Conservation (phyloP, 2,888 invertebrate species). For the Synergus laeviventris region DNA sequence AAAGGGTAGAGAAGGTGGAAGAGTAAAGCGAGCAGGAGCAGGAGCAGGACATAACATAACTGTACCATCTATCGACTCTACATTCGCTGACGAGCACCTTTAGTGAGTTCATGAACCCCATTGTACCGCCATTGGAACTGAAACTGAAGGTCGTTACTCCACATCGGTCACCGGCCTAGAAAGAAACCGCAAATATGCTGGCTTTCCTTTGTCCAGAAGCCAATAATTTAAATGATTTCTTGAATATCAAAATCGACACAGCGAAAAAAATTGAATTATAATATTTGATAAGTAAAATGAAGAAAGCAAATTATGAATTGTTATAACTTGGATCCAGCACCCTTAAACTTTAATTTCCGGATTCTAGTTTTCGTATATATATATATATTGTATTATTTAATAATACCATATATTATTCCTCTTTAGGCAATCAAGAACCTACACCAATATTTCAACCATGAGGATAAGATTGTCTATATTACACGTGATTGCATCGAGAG, state of each 20-base stretch:
- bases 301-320: no score
- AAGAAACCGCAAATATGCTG: constrained; percentile 40
- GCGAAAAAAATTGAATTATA: no score
- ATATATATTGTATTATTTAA: neutral
- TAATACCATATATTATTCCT: neutral
- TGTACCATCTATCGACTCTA: constrained; percentile 62
- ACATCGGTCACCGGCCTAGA: constrained; percentile 51
- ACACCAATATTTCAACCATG: neutral
- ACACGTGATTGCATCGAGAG: constrained; percentile 14
- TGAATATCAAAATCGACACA: neutral
- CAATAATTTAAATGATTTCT: neutral
- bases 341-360: neutral
- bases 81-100: constrained; percentile 39
- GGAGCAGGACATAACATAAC: no score
- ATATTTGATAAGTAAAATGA: no score
- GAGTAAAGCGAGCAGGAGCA: constrained; percentile 47
- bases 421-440: constrained; percentile 1
- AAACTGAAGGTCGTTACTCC: constrained; percentile 68
- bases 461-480: constrained; percentile 31
- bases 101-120: constrained; percentile 65
- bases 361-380: neutral
- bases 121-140: constrained; percentile 49
- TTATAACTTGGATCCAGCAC: no score
- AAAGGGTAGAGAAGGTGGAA: constrained; percentile 15
- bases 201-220: neutral